Percentiles rank a stretch among this genome's conserved stretches.
Evolutionary conservation across 1,140 invertebrate genomes (phyloP).

Genomic region (Pollicipes pollicipes): DNA sequence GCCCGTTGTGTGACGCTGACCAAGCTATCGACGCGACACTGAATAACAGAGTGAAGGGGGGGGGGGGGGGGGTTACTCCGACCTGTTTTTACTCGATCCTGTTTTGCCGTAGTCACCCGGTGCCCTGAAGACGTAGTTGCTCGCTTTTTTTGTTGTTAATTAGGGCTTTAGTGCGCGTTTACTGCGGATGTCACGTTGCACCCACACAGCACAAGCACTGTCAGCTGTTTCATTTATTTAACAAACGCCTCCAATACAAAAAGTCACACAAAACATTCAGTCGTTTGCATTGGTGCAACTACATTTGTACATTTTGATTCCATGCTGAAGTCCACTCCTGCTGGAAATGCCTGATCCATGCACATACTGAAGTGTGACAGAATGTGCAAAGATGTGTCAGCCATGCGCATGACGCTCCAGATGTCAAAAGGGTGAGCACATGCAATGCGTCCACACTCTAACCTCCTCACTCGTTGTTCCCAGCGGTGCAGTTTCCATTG

Average conservation of each 20-base stretch:
- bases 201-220: no score
- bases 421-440: background rate
- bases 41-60: no score
- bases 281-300: background rate
- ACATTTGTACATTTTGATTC: background rate
- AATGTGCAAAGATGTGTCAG: background rate
- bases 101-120: no score
- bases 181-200: no score
- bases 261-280: background rate
- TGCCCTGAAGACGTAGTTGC: no score
- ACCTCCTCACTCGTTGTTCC: background rate
- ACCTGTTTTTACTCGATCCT: no score
- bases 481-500: no score
- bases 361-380: background rate
- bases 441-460: background rate
- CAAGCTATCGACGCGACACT: no score
- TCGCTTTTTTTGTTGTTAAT: no score
- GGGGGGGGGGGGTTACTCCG: no score
- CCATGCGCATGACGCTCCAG: background rate
- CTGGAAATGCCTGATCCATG: background rate
- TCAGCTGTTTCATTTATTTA: background rate
- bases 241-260: background rate
- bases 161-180: no score
- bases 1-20: no score
- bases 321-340: background rate